Evolutionary conservation across 2,888 invertebrate species (phyloP).

Genomic region (Zeuzera pyrina): DNA sequence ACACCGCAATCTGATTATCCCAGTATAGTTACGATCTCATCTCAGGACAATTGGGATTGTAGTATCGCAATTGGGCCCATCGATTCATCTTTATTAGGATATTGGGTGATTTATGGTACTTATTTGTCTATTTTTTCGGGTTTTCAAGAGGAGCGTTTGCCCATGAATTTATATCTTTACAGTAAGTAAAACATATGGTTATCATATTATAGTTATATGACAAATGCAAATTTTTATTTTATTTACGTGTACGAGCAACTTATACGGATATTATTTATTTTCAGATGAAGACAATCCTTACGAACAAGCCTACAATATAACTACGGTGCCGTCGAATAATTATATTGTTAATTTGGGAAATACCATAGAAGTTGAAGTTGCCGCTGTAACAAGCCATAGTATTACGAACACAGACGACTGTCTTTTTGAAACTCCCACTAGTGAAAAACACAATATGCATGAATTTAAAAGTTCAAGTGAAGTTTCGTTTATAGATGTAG

Average conservation of each 20-base stretch:
- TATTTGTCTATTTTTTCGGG: constrained; percentile 15
- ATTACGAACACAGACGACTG: constrained; percentile 19
- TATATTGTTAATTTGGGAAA: constrained; percentile 22
- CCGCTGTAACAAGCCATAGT: no score
- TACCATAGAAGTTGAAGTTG: constrained; percentile 16
- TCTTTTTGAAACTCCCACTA: constrained; percentile 18
- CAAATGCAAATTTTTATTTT: no score
- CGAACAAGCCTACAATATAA: constrained; percentile 31
- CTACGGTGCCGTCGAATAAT: constrained; percentile 14
- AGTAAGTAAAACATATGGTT: constrained; percentile 21
- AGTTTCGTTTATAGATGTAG: constrained; percentile 16
- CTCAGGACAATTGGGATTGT: constrained; percentile 15
- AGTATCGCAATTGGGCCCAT: constrained; percentile 28
- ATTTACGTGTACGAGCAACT: no score
- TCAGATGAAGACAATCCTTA: constrained; percentile 27
- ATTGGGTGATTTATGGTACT: constrained; percentile 30
- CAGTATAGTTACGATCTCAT: constrained; percentile 3
- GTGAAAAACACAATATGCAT: no score
- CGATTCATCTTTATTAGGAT: constrained; percentile 19
- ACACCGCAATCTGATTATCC: constrained; percentile 22
- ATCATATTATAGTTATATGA: background rate
- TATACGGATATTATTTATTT: no score
- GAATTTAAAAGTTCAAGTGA: constrained; percentile 10
- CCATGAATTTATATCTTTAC: constrained; percentile 27
- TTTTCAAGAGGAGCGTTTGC: constrained; percentile 21